These are phyloP conservation scores for Notamacropus eugenii DNA, from an alignment of 2,797 vertebrate species.

Conservation along the genomic window DNA sequence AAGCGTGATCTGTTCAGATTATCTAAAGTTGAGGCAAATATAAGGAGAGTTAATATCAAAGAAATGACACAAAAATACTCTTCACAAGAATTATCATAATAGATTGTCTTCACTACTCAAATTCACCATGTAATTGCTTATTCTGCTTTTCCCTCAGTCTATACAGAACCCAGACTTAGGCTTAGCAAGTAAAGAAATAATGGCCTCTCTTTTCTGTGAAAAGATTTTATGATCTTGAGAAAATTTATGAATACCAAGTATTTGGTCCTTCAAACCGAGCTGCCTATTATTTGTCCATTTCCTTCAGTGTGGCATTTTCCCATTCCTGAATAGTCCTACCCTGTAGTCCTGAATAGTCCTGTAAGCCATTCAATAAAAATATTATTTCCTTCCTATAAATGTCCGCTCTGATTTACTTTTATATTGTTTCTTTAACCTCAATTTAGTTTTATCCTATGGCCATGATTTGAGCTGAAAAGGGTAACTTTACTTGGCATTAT, in stretches of 20 bases:
- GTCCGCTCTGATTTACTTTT: conserved; percentile 57
- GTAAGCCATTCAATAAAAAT: conserved; percentile 58
- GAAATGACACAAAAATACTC: conserved; percentile 8
- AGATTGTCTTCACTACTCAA: background rate
- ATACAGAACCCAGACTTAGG: background rate
- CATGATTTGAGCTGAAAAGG: conserved; percentile 58
- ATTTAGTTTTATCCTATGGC: conserved; percentile 56
- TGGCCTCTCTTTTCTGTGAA: conserved; percentile 29
- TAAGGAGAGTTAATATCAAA: background rate
- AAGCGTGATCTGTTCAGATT: background rate
- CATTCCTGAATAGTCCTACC: conserved; percentile 57
- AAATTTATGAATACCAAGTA: conserved; percentile 53
- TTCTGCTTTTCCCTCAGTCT: conserved; percentile 12
- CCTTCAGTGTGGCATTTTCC: conserved; percentile 53
- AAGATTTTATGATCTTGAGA: conserved; percentile 39
- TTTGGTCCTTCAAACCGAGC: conserved; percentile 35
- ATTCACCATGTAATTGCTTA: conserved; percentile 4
- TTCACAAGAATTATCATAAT: background rate
- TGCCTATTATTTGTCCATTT: conserved; percentile 62
- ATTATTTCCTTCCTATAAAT: conserved; percentile 44
- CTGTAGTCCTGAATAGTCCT: conserved; percentile 49
- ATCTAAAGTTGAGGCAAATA: conserved; percentile 24
- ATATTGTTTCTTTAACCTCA: conserved; percentile 73
- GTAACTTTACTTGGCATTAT: conserved; percentile 58
- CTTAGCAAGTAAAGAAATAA: conserved; percentile 26